These are phyloP conservation scores for Tichodroma muraria DNA, from an alignment of 2,113 vertebrate species.

Conservation along the genomic window DNA sequence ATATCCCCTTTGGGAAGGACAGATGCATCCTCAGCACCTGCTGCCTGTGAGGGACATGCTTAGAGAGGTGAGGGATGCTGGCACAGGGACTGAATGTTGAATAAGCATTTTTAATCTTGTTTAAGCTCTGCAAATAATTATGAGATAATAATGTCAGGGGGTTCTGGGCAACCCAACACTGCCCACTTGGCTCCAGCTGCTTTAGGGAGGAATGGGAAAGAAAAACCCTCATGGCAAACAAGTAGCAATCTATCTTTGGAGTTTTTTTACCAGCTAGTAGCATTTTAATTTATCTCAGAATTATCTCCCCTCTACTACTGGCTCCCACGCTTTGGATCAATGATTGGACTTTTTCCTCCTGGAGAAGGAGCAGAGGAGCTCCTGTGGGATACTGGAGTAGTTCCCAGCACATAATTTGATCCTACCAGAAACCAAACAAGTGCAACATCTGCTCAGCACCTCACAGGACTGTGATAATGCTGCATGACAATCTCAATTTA, in stretches of 20 bases:
- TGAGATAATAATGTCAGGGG: neutral
- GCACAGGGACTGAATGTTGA: neutral
- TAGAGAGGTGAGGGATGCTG: neutral
- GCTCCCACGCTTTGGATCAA: neutral
- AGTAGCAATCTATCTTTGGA: neutral
- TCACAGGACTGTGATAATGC: neutral
- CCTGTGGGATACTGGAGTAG: neutral
- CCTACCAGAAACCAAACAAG: neutral
- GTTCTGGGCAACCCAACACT: neutral
- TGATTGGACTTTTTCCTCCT: neutral
- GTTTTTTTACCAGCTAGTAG: neutral
- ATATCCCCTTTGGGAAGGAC: neutral
- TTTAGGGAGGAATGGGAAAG: neutral
- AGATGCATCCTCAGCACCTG: neutral
- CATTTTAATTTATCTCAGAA: neutral
- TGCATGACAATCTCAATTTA: neutral
- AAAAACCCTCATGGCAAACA: neutral
- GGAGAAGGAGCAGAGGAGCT: neutral
- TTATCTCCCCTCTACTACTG: neutral
- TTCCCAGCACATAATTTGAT: neutral
- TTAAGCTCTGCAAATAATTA: neutral
- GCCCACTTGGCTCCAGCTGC: neutral
- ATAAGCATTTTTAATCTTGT: constrained; percentile 21
- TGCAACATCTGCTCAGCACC: neutral
- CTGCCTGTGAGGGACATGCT: neutral